Conservation (phyloP, 2,797 vertebrate genomes). For the Eulemur mongoz region DNA sequence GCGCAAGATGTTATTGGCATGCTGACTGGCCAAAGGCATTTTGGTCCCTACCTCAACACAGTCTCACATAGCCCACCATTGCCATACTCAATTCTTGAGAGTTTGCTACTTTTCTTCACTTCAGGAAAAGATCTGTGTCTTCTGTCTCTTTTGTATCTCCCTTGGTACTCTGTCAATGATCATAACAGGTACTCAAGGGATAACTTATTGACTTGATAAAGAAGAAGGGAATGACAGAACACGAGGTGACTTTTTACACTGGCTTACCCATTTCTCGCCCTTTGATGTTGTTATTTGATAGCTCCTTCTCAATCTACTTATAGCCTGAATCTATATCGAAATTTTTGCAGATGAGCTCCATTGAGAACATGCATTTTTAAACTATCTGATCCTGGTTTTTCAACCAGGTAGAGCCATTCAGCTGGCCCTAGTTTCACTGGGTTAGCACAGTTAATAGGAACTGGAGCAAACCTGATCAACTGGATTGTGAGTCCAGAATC, state of each 20-base stretch:
- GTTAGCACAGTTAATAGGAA: conserved; percentile 12
- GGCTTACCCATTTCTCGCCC: background rate
- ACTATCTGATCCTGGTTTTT: background rate
- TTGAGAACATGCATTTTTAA: background rate
- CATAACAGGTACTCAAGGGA: background rate
- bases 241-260: background rate
- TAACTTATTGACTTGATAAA: background rate
- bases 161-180: background rate
- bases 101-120: background rate
- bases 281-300: background rate
- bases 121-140: background rate
- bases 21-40: background rate
- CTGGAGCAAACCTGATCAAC: conserved; percentile 47
- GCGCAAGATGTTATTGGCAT: background rate
- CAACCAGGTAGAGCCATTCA: background rate
- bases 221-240: background rate
- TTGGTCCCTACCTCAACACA: background rate
- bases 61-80: background rate
- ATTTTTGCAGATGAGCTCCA: conserved; percentile 14
- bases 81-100: background rate
- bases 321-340: background rate
- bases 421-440: background rate
- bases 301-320: background rate
- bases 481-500: conserved; percentile 5
- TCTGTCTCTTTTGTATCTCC: background rate